These are phyloP conservation scores for Brachypodius melanocephalos DNA, from an alignment of 2,113 vertebrate genomes.

Conservation along the genomic window DNA sequence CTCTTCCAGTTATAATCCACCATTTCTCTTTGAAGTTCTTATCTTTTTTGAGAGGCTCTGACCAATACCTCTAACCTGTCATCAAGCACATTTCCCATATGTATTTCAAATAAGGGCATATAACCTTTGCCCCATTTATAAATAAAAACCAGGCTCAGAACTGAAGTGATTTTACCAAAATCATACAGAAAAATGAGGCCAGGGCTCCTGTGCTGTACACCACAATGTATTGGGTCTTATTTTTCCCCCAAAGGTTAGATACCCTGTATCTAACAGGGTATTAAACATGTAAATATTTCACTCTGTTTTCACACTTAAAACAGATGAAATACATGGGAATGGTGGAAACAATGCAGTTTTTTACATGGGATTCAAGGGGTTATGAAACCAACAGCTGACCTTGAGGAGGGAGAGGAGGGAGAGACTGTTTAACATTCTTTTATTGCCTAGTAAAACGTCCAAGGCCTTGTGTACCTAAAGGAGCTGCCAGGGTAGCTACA, in stretches of 20 bases:
- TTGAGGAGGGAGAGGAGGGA: not conserved
- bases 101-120: not conserved
- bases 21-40: not conserved
- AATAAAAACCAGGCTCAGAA: not conserved
- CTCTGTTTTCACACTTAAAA: not conserved
- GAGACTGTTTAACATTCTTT: not conserved
- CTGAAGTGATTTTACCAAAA: not conserved
- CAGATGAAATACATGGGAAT: not conserved
- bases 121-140: not conserved
- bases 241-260: not conserved
- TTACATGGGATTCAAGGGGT: not conserved
- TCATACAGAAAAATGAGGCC: not conserved
- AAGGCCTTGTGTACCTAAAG: not conserved
- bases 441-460: not conserved
- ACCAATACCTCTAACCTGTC: not conserved
- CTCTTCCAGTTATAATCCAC: not conserved
- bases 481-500: slow-evolving; percentile 12
- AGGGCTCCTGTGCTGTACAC: not conserved
- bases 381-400: not conserved
- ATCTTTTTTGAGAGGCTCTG: not conserved
- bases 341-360: not conserved
- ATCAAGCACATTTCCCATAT: not conserved
- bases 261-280: not conserved
- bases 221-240: not conserved
- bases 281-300: not conserved